phyloP scores from a whole-genome alignment of 1,140 invertebrate species.

The Procambarus clarkii region DNA sequence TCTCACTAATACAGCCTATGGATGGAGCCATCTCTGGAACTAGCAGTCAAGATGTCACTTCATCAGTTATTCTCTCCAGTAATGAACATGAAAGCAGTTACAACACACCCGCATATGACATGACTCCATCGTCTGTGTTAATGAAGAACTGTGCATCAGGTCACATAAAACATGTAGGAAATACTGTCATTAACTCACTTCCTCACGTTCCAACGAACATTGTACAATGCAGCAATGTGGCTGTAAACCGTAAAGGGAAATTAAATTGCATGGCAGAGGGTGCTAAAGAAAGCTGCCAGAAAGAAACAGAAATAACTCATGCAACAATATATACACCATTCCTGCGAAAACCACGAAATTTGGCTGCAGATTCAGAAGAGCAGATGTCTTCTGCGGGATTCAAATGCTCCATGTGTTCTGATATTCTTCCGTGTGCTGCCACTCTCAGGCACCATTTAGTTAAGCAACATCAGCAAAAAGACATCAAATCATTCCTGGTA shows the following conservation, averaged over 20 bases:
- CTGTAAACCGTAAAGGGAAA: background rate
- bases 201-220: background rate
- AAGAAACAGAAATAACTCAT: constrained; percentile 18
- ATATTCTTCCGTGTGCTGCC: constrained; percentile 25
- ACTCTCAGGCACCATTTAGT: constrained; percentile 49
- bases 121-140: background rate
- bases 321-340: constrained; percentile 14
- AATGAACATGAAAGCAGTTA: background rate
- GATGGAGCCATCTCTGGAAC: background rate
- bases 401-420: constrained; percentile 36
- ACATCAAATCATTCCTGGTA: constrained; percentile 17
- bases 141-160: background rate
- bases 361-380: background rate
- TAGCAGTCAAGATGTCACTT: background rate
- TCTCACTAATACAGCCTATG: background rate
- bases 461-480: background rate
- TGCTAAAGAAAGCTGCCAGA: background rate
- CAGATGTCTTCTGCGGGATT: constrained; percentile 1
- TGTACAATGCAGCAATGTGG: background rate
- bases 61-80: background rate
- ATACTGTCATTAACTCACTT: background rate
- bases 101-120: background rate
- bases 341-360: background rate
- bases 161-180: background rate
- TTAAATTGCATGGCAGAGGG: constrained; percentile 1